Conservation (phyloP, 2,797 vertebrate genomes). For the Pangasius djambal region DNA sequence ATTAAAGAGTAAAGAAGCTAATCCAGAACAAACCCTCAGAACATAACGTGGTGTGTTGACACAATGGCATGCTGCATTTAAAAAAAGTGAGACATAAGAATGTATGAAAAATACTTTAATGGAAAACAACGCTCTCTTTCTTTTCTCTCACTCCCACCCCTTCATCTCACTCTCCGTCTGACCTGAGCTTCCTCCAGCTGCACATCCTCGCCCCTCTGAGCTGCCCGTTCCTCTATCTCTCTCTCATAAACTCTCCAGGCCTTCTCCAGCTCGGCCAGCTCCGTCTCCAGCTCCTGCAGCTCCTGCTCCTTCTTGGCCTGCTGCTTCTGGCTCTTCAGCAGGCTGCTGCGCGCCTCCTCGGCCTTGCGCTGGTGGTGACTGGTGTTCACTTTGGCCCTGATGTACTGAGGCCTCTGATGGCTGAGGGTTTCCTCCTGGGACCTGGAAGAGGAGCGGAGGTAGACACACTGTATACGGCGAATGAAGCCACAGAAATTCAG, state of each 20-base stretch:
- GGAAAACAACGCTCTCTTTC: not conserved
- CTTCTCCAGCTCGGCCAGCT: slow-evolving; percentile 78
- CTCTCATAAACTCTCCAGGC: slow-evolving; percentile 80
- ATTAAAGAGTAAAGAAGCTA: too few species aligned
- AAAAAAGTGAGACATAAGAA: not conserved
- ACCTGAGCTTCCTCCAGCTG: slow-evolving; percentile 87
- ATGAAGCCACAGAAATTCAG: not conserved
- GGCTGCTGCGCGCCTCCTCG: slow-evolving; percentile 65
- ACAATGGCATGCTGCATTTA: too few species aligned
- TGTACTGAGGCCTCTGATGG: slow-evolving; percentile 81
- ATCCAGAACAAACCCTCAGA: not conserved
- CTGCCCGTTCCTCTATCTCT: slow-evolving; percentile 71
- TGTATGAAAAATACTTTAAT: not conserved
- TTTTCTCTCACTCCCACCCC: not conserved
- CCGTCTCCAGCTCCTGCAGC: slow-evolving; percentile 73
- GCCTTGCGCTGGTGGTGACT: slow-evolving; percentile 84
- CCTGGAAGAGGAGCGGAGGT: slow-evolving; percentile 64
- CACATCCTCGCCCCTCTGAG: slow-evolving; percentile 66
- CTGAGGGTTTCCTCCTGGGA: slow-evolving; percentile 78
- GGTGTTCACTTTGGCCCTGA: slow-evolving; percentile 90
- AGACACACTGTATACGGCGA: not conserved
- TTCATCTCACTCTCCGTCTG: slow-evolving; percentile 36
- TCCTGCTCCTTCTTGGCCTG: slow-evolving; percentile 75
- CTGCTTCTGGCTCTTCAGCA: slow-evolving; percentile 75
- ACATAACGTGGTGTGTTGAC: not conserved